Conservation (phyloP, 30 jellyfish, hydroid and myxozoan genomes). For the Chironex yamaguchii region DNA sequence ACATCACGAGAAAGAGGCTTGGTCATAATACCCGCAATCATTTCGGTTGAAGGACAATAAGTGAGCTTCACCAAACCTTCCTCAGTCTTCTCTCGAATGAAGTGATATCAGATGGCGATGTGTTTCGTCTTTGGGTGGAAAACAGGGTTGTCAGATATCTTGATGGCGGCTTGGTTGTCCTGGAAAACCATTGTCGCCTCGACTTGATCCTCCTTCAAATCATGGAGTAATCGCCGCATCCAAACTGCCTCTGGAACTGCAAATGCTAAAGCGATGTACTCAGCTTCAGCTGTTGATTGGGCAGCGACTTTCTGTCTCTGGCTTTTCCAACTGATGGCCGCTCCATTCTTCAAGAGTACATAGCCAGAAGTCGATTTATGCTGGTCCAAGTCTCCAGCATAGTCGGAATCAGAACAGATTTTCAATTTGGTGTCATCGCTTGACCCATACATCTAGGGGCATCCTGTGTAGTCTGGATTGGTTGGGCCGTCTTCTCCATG, state of each 20-base stretch:
- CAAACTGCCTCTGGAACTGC: constrained; percentile 68
- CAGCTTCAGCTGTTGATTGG: constrained; percentile 69
- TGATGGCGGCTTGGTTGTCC: constrained; percentile 55
- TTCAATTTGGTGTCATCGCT: not conserved
- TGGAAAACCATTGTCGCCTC: constrained; percentile 1
- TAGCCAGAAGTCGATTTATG: constrained; percentile 60
- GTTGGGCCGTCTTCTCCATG: too few relatives aligned
- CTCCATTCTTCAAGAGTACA: constrained; percentile 16
- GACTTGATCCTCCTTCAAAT: constrained; percentile 46
- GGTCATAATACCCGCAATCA: constrained; percentile 52
- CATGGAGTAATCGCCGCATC: constrained; percentile 39
- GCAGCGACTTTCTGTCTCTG: constrained; percentile 61
- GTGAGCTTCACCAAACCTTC: not conserved
- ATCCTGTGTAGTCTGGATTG: too few relatives aligned
- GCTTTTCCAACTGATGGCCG: constrained; percentile 56
- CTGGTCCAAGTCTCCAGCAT: constrained; percentile 52
- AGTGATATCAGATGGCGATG: constrained; percentile 30
- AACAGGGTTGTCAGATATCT: constrained; percentile 33
- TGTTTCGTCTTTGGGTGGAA: constrained; percentile 15
- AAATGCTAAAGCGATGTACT: constrained; percentile 21
- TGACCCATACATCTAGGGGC: too few relatives aligned
- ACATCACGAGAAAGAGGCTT: constrained; percentile 9
- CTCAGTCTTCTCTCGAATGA: constrained; percentile 26
- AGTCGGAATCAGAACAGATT: constrained; percentile 53
- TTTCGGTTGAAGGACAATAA: constrained; percentile 35